Percentiles rank a stretch among this genome's conserved stretches.
phyloP scores from a whole-genome alignment of 2,888 invertebrate species.

The Crepidodera aurea region DNA sequence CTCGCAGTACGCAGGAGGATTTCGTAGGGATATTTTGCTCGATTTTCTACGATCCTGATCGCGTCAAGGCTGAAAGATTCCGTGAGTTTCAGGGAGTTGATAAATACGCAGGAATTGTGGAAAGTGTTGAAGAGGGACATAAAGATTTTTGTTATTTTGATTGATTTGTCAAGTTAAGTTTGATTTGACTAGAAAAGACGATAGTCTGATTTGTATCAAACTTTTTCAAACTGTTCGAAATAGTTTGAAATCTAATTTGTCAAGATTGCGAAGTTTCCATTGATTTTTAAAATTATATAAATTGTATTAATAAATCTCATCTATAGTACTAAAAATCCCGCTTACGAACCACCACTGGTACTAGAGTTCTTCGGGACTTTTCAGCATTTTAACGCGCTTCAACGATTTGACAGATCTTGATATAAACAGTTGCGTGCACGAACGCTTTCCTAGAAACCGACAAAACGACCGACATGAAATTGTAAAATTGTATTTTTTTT shows the following conservation, averaged over 20 bases:
- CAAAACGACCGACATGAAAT: conserved; percentile 47
- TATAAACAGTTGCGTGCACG: conserved; percentile 49
- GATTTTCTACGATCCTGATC: conserved; percentile 13
- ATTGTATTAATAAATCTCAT: no score
- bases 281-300: no score
- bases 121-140: neutral
- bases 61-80: neutral
- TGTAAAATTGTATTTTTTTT: conserved; percentile 41
- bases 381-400: conserved; percentile 42
- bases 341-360: conserved; percentile 9
- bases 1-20: conserved; percentile 16
- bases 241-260: no score
- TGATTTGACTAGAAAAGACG: no score
- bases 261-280: no score
- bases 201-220: no score
- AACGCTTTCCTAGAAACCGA: conserved; percentile 48
- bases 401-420: conserved; percentile 52
- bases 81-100: neutral
- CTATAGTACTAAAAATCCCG: neutral
- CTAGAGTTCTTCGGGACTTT: conserved; percentile 24
- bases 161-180: no score
- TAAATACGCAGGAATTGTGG: neutral
- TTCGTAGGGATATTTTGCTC: conserved; percentile 5
- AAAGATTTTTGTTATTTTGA: no score
- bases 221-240: no score